Conservation (phyloP, 2,888 invertebrate species). For the Smittia aterrima region DNA sequence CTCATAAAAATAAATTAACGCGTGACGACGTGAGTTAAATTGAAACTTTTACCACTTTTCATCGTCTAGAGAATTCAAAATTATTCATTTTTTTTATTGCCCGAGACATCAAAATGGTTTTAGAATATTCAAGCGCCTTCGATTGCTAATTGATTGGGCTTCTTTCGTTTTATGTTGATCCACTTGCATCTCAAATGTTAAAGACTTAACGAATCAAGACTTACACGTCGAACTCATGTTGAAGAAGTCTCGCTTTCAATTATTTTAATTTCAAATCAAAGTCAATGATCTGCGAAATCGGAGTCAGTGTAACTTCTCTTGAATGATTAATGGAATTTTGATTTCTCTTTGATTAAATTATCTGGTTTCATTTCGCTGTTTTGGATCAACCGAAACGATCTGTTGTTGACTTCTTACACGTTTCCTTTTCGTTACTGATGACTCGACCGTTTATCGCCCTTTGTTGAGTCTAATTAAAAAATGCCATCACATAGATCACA, state of each 20-base stretch:
- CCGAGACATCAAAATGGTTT: no score
- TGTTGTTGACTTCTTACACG: not conserved
- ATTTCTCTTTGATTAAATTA: slow-evolving; percentile 30
- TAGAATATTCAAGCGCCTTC: no score
- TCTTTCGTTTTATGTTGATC: no score
- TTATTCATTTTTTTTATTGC: no score
- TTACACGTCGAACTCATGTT: not conserved
- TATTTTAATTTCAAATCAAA: slow-evolving; percentile 32
- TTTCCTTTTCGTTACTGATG: not conserved
- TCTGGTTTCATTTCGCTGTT: slow-evolving; percentile 19
- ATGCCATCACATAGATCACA: not conserved
- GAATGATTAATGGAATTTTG: slow-evolving; percentile 36
- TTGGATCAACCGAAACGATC: not conserved
- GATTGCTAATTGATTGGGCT: no score
- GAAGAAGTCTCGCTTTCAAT: not conserved
- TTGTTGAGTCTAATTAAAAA: not conserved
- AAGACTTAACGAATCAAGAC: no score
- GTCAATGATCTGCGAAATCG: slow-evolving; percentile 37
- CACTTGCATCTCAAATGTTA: no score
- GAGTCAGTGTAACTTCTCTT: not conserved
- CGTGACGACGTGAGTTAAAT: slow-evolving; percentile 16
- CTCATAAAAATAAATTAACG: slow-evolving; percentile 1
- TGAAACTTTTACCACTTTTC: not conserved
- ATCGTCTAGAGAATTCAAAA: no score
- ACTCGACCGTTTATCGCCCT: not conserved